Conservation (phyloP, 2,797 vertebrate species). For the Prunella strophiata region DNA sequence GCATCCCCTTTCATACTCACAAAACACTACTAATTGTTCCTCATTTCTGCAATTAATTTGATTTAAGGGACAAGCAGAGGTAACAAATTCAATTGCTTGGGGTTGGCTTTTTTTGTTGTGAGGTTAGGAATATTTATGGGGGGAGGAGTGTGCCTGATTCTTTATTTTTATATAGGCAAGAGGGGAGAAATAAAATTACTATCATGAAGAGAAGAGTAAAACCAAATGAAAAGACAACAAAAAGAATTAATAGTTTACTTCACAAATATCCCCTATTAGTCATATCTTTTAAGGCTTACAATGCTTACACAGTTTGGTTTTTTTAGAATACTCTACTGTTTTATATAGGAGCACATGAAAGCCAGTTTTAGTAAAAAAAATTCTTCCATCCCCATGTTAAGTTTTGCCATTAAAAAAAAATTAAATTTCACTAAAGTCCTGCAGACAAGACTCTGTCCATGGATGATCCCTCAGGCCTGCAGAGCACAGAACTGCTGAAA, state of each 20-base stretch:
- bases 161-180: conserved; percentile 50
- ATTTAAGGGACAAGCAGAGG: conserved; percentile 15
- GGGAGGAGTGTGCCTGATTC: neutral
- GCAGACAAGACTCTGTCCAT: neutral
- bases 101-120: neutral
- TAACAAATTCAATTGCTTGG: neutral
- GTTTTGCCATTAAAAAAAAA: conserved; percentile 23
- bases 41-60: conserved; percentile 30
- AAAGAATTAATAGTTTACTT: conserved; percentile 59
- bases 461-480: conserved; percentile 82
- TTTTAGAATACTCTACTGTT: conserved; percentile 32
- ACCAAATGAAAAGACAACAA: conserved; percentile 70
- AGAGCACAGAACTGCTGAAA: conserved; percentile 99
- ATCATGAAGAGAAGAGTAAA: conserved; percentile 65
- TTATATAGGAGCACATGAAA: conserved; percentile 54
- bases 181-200: conserved; percentile 44
- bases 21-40: conserved; percentile 28
- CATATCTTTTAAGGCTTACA: conserved; percentile 51
- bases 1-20: conserved; percentile 40
- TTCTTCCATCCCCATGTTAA: conserved; percentile 52
- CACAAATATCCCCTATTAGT: conserved; percentile 57
- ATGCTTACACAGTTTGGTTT: conserved; percentile 56
- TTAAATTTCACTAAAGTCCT: conserved; percentile 26
- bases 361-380: conserved; percentile 54
- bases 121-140: neutral